phyloP scores from a whole-genome alignment of 2,888 invertebrate species.

The Hydropsyche betteni region DNA sequence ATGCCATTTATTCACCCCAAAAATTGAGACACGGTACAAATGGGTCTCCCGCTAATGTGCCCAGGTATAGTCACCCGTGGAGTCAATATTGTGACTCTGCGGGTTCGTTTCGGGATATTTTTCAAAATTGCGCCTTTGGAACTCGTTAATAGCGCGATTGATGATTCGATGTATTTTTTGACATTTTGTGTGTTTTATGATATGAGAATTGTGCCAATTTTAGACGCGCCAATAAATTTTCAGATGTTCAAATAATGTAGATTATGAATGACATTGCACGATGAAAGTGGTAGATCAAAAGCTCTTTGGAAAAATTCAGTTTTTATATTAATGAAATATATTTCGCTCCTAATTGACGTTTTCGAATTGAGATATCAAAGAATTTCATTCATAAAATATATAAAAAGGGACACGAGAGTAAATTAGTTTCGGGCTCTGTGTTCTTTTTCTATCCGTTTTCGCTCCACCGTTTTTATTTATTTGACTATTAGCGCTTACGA shows the following conservation, averaged over 20 bases:
- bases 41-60: constrained; percentile 1
- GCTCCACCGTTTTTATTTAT: constrained; percentile 2
- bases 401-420: neutral
- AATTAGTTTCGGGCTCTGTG: constrained; percentile 10
- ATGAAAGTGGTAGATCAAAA: neutral
- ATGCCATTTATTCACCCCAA: constrained; percentile 34
- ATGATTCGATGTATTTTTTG: constrained; percentile 5
- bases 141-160: constrained; percentile 20
- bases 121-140: constrained; percentile 16
- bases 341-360: too few species aligned
- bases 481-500: constrained; percentile 20
- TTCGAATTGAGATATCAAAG: too few species aligned
- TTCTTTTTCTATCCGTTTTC: neutral
- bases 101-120: constrained; percentile 17
- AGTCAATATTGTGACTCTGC: constrained; percentile 35
- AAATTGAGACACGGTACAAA: constrained; percentile 26
- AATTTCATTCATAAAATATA: too few species aligned
- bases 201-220: neutral
- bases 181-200: neutral
- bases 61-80: constrained; percentile 18
- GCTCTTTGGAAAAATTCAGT: neutral
- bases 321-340: neutral
- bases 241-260: too few species aligned
- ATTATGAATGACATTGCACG: too few species aligned
- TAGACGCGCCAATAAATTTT: neutral